Conservation (phyloP, 2,888 invertebrate genomes). For the Gnatocerus cornutus region DNA sequence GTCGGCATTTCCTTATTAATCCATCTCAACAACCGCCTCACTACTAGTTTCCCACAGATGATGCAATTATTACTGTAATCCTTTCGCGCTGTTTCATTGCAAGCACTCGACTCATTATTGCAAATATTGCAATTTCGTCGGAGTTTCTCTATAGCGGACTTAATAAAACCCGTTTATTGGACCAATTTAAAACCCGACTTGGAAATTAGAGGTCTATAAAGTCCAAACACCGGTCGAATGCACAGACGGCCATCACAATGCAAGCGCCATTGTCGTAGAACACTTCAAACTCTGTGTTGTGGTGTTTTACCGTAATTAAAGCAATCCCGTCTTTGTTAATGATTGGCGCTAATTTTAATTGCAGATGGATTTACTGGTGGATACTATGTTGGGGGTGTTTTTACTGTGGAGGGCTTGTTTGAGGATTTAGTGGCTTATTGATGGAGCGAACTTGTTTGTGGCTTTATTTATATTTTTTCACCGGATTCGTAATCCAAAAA, state of each 20-base stretch:
- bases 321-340: slow-evolving; percentile 28
- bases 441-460: slow-evolving; percentile 3
- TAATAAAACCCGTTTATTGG: slow-evolving; percentile 36
- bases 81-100: slow-evolving; percentile 20
- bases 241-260: slow-evolving; percentile 20
- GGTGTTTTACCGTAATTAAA: slow-evolving; percentile 26
- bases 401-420: background rate
- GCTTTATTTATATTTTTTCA: background rate
- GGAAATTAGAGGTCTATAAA: slow-evolving; percentile 31
- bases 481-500: background rate
- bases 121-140: slow-evolving; percentile 40
- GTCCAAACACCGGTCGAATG: slow-evolving; percentile 28
- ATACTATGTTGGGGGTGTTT: slow-evolving; percentile 12
- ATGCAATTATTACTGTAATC: slow-evolving; percentile 30
- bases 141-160: slow-evolving; percentile 39
- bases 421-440: background rate
- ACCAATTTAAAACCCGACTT: slow-evolving; percentile 35
- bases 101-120: slow-evolving; percentile 31
- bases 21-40: slow-evolving; percentile 5
- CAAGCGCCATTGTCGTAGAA: slow-evolving; percentile 10
- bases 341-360: slow-evolving; percentile 35
- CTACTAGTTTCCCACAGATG: slow-evolving; percentile 14
- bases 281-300: slow-evolving; percentile 21
- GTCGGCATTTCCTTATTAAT: background rate
- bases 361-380: slow-evolving; percentile 32